Evolutionary conservation across 2,888 invertebrate genomes (phyloP), one percentile per base, ranked within the genome.

Genomic region (Bellardia bayeri): DNA sequence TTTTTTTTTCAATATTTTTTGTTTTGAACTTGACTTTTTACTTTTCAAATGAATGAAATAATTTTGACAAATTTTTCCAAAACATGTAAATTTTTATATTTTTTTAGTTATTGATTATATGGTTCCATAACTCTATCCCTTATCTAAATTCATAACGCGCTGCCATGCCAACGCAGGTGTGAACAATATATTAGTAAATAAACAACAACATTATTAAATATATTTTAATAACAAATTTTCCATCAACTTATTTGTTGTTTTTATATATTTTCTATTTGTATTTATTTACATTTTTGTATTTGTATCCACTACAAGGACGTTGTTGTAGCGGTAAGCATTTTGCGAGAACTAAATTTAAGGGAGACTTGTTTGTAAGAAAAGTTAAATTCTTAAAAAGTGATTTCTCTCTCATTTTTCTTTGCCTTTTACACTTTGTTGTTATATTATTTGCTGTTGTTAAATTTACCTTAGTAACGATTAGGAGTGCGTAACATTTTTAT

Each of bases 81-180:
- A 56, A 42, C 40, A 16, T 42, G 9, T 58, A 40, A 40, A 66
- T 49, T 58, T 84, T 4, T 23, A 51, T 75, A 30, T 11, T 30
- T 58, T 58, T 58, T 51, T 45, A 23, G 45, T 74, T 75, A 61
- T 37, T 64, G 23, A 33, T 81, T 56, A 45, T 23, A 23, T n/a
- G 30, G 75, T 61, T n/a, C 16, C 13, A 61, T 8, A 64, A 30
- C 40, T 58, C n/a, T 51, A 58, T 68, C 30, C 30, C 13, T 68
- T 76, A 76, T 83, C 42, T 72, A 51, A 75, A 80, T 80, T 75
- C 68, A 80, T 85, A 69, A 85, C n/a, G 71, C 63, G 68, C 3
- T 30, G n/a, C 85, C 71, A 87, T 87, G 75, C 61, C 82, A 87
- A 87, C 87, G 68, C 82, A 87, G 74, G 75, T 87, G 87, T 87